These are phyloP conservation scores for Hylaeus anthracinus DNA, from an alignment of 1,140 invertebrate genomes.

Conservation along the genomic window DNA sequence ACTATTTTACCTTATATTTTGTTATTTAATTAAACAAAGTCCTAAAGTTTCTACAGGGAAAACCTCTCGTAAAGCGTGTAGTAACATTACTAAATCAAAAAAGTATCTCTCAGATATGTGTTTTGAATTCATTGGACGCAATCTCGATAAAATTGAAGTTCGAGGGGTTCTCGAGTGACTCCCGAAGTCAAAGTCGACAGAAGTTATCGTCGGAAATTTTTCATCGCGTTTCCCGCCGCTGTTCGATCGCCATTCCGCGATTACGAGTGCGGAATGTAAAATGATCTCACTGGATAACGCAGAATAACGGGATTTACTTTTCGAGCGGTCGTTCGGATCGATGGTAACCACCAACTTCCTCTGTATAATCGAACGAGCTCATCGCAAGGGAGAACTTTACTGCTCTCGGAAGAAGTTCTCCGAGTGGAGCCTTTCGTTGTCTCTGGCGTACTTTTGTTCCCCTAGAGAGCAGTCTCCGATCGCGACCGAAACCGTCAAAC, in stretches of 20 bases:
- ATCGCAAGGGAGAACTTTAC: slow-evolving; percentile 34
- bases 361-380: slow-evolving; percentile 31
- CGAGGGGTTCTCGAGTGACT: slow-evolving; percentile 2
- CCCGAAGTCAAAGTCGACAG: too few species aligned
- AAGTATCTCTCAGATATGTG: too few species aligned
- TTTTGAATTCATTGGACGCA: not conserved
- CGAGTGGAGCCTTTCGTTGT: not conserved
- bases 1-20: too few species aligned
- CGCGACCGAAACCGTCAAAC: not conserved
- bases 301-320: slow-evolving; percentile 32
- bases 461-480: not conserved
- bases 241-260: not conserved
- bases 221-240: slow-evolving; percentile 7
- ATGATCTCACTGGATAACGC: slow-evolving; percentile 39
- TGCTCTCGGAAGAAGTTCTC: not conserved
- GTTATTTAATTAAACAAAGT: too few species aligned
- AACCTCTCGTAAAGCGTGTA: too few species aligned
- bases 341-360: slow-evolving; percentile 29
- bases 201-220: not conserved
- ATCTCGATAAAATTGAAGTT: not conserved
- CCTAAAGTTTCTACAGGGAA: too few species aligned
- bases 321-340: slow-evolving; percentile 36
- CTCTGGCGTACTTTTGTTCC: not conserved
- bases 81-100: too few species aligned
- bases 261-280: slow-evolving; percentile 14